Base-by-base conservation (phyloP, 2,888 invertebrate genomes). In the Sericinus montela region DNA sequence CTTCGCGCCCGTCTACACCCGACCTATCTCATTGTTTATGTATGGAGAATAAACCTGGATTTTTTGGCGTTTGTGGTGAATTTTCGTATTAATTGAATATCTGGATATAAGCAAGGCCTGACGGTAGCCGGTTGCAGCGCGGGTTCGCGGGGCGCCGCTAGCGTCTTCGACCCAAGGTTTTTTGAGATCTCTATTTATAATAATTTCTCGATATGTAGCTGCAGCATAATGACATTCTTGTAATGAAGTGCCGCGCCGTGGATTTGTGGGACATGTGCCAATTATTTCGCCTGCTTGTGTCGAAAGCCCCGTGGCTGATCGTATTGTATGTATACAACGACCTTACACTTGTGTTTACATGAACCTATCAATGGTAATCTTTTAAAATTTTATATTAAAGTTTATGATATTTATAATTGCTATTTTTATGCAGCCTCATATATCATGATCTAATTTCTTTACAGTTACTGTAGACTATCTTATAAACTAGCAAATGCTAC, bases 1-100 rank as follows among this genome's bases (percentile, higher is more conserved):
- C 77, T 82, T 65, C 79, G 76, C 77, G 75, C 79, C 79, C 72
- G 83, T 84, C 83, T 79, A 81, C 86, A 84, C 84, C 84, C 85
- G 85, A 79, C 75, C 80, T 75, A 80, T 81, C 87, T 88, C 88
- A 88, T 88, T 88, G 88, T 88, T 88, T 88, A 88, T 88, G 88
- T 88, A 88, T 87, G 85, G 86, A 81, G 80, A 81, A 75, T 82
- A 80, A 80, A 73, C 77, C 79, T 77, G 80, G 84, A 84, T 79
- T 83, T 86, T 86, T 86, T 81, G 74, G 75, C 77, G 67, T 78
- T 76, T 72, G 69, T 64, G 62, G 67, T 72, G 70, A 75, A 72
- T 71, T 75, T 69, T 74, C 60, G 64, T 72, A 78, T 65, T 80
- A 75, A 74, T 75, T 75, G 66, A 75, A 74, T 73, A 72, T 79